These are phyloP conservation scores for Rutpela maculata DNA, from an alignment of 2,888 invertebrate species.

Conservation along the genomic window DNA sequence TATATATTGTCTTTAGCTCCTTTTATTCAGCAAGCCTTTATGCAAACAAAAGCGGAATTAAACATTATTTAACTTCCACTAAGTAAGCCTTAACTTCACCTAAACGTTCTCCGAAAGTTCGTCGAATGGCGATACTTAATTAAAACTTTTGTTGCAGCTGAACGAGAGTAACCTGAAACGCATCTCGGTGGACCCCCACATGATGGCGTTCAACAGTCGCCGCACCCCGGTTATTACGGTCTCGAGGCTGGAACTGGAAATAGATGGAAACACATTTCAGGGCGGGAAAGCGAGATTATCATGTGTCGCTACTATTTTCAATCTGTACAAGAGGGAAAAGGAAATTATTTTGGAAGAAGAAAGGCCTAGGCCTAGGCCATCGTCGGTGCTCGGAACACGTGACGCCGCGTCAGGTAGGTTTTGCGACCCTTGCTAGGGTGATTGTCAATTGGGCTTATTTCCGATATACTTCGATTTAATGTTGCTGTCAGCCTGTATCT, in stretches of 20 bases:
- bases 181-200: slow-evolving; percentile 13
- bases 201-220: neutral
- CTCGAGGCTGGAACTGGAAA: slow-evolving; percentile 31
- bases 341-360: slow-evolving; percentile 83
- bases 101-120: neutral
- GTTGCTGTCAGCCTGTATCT: too few relatives aligned
- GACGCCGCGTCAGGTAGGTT: slow-evolving; percentile 77
- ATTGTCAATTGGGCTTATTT: neutral
- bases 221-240: slow-evolving; percentile 23
- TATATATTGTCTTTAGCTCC: neutral
- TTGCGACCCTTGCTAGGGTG: neutral
- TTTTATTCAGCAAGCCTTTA: neutral
- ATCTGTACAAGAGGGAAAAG: slow-evolving; percentile 80
- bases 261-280: slow-evolving; percentile 73
- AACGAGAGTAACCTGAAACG: slow-evolving; percentile 32
- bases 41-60: slow-evolving; percentile 19
- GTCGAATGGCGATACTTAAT: neutral
- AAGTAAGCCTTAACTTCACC: slow-evolving; percentile 10
- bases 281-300: slow-evolving; percentile 80
- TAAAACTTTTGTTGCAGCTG: slow-evolving; percentile 30
- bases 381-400: slow-evolving; percentile 84
- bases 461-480: neutral
- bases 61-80: slow-evolving; percentile 19
- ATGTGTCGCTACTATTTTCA: slow-evolving; percentile 82
- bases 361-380: slow-evolving; percentile 84